Conservation (phyloP, 1,140 invertebrate genomes). For the Musca domestica region DNA sequence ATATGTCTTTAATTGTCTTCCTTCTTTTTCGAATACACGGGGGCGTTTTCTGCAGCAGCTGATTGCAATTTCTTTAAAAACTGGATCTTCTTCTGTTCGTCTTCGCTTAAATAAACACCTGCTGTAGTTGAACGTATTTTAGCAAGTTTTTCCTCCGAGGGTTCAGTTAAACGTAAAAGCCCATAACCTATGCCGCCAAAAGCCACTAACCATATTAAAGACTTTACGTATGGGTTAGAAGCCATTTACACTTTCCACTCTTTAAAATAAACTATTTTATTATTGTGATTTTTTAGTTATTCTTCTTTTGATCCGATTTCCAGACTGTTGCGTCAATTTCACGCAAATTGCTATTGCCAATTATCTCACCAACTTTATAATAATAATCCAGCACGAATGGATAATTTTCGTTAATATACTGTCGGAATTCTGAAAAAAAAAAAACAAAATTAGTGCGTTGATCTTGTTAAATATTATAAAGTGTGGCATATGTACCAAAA, state of each 20-base stretch:
- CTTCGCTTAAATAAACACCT: conserved; percentile 21
- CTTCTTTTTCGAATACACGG: not conserved
- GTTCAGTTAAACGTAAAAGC: conserved; percentile 57
- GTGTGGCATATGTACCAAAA: too few species aligned
- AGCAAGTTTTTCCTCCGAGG: conserved; percentile 58
- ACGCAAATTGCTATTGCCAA: conserved; percentile 57
- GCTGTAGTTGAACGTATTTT: conserved; percentile 51
- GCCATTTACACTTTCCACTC: conserved; percentile 39
- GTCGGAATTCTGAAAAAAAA: conserved; percentile 58
- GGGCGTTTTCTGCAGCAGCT: conserved; percentile 30
- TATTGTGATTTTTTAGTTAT: conserved; percentile 36
- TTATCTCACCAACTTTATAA: conserved; percentile 60
- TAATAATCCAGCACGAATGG: conserved; percentile 62
- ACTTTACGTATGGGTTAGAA: conserved; percentile 55
- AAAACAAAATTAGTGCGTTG: too few species aligned
- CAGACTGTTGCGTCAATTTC: conserved; percentile 58
- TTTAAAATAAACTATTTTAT: conserved; percentile 34
- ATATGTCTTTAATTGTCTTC: not conserved
- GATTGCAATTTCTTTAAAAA: conserved; percentile 46
- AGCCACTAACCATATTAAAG: conserved; percentile 59
- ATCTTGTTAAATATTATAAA: too few species aligned
- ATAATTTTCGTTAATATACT: conserved; percentile 61
- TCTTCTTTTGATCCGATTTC: conserved; percentile 37
- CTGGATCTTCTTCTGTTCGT: conserved; percentile 36
- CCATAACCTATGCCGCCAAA: conserved; percentile 59